Percentiles rank a stretch among this genome's conserved stretches.
Evolutionary conservation across 2,797 vertebrate genomes (phyloP).

Genomic region (Lacerta viridis): DNA sequence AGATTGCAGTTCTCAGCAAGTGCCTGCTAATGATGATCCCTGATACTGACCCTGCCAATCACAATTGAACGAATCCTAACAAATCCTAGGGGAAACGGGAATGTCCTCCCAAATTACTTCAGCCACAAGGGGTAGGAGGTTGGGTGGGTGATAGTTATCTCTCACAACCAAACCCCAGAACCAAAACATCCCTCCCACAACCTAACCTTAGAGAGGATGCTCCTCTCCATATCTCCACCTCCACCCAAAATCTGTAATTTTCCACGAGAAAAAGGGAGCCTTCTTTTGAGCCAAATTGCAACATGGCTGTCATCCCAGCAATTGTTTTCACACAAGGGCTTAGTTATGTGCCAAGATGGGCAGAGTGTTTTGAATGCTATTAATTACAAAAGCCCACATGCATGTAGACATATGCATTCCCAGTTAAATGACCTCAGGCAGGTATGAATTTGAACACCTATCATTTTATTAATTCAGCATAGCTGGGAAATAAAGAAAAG

Average conservation of each 20-base stretch:
- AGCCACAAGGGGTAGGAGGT: not conserved
- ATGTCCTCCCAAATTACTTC: not conserved
- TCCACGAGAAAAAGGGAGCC: not conserved
- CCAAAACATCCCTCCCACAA: not conserved
- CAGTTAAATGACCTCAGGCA: not conserved
- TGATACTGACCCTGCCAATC: not conserved
- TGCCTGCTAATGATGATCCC: too few relatives aligned
- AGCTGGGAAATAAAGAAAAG: not conserved
- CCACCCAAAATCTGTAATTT: not conserved
- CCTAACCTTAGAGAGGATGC: not conserved
- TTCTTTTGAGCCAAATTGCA: not conserved
- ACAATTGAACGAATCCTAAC: not conserved
- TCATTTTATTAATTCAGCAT: constrained; percentile 5
- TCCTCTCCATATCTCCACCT: too few relatives aligned
- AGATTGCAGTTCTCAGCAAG: too few relatives aligned
- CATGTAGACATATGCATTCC: not conserved
- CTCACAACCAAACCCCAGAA: not conserved
- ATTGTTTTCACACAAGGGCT: not conserved
- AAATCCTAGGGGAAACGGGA: not conserved
- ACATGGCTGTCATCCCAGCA: not conserved
- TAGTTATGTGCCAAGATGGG: not conserved
- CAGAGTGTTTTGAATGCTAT: not conserved
- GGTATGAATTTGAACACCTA: not conserved
- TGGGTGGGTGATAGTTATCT: not conserved
- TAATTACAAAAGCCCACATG: not conserved